These are phyloP conservation scores for Crepidodera aurea DNA, from an alignment of 2,888 invertebrate species.

Conservation along the genomic window DNA sequence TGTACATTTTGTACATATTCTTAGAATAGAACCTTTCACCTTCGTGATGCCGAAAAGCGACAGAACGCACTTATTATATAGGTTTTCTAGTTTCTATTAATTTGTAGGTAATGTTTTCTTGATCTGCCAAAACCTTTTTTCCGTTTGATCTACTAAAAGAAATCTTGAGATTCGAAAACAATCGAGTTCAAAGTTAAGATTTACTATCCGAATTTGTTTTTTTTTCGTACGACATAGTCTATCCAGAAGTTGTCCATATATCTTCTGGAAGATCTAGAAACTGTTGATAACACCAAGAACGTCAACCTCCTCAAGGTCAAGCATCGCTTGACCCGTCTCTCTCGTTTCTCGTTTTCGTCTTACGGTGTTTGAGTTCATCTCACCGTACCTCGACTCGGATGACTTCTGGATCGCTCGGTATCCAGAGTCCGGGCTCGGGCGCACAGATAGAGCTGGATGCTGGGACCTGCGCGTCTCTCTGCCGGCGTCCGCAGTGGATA, in stretches of 20 bases:
- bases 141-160: no score
- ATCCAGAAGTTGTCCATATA: neutral
- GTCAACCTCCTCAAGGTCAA: constrained; percentile 25
- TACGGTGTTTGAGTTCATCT: neutral
- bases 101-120: no score
- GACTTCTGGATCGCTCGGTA: constrained; percentile 19
- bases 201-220: no score
- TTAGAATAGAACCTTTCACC: no score
- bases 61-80: no score
- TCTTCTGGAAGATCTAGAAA: neutral
- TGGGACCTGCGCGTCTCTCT: constrained; percentile 57
- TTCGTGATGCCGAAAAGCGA: no score
- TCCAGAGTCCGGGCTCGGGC: constrained; percentile 48
- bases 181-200: no score
- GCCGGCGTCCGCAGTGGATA: constrained; percentile 59
- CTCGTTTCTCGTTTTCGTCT: neutral
- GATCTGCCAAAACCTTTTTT: no score
- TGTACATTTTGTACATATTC: no score
- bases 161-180: no score
- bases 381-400: constrained; percentile 4
- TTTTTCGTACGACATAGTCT: neutral
- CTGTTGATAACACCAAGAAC: constrained; percentile 16
- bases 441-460: constrained; percentile 55
- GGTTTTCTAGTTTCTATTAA: no score
- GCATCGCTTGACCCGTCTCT: constrained; percentile 20